A percentile compares a stretch with the other conserved stretches of the same genome.
These are phyloP conservation scores for Stylophora pistillata DNA, from an alignment of 64 coral and sea anemone genomes.

Conservation along the genomic window DNA sequence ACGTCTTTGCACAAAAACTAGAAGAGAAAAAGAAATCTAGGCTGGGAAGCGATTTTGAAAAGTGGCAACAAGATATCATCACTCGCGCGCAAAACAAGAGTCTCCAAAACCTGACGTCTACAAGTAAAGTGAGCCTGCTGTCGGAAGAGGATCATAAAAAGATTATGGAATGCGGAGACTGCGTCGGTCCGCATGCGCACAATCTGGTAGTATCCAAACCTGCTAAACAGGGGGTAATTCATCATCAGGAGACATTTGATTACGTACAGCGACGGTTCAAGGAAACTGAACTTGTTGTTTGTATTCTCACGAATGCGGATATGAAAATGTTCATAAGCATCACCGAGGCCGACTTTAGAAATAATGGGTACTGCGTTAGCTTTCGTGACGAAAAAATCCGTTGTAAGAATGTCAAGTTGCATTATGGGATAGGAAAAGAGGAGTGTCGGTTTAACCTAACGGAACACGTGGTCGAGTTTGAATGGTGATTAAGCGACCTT, in stretches of 20 bases:
- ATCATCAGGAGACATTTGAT: conserved; percentile 77
- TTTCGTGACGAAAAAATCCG: conserved; percentile 68
- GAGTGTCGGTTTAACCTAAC: conserved; percentile 69
- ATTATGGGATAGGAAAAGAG: conserved; percentile 68
- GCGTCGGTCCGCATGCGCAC: conserved; percentile 74
- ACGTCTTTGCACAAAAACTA: conserved; percentile 80
- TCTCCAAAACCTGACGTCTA: conserved; percentile 53
- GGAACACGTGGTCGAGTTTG: conserved; percentile 80
- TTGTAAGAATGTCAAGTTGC: conserved; percentile 72
- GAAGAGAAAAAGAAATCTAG: conserved; percentile 75
- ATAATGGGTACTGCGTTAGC: conserved; percentile 54
- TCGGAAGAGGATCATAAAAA: conserved; percentile 75
- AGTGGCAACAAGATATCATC: conserved; percentile 79
- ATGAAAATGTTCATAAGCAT: conserved; percentile 64
- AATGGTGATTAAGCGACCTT: conserved; percentile 37
- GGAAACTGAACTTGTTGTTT: conserved; percentile 52
- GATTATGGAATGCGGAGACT: conserved; percentile 56
- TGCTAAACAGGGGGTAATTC: conserved; percentile 34
- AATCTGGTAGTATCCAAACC: conserved; percentile 57
- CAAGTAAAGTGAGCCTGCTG: conserved; percentile 64
- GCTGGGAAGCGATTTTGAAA: conserved; percentile 68
- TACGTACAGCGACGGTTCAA: conserved; percentile 63
- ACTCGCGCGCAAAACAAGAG: conserved; percentile 77
- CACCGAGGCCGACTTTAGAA: conserved; percentile 60
- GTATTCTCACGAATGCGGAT: conserved; percentile 36